Evolutionary conservation across 2,888 invertebrate genomes (phyloP).

Genomic region (Stenchaetothrips biformis): DNA sequence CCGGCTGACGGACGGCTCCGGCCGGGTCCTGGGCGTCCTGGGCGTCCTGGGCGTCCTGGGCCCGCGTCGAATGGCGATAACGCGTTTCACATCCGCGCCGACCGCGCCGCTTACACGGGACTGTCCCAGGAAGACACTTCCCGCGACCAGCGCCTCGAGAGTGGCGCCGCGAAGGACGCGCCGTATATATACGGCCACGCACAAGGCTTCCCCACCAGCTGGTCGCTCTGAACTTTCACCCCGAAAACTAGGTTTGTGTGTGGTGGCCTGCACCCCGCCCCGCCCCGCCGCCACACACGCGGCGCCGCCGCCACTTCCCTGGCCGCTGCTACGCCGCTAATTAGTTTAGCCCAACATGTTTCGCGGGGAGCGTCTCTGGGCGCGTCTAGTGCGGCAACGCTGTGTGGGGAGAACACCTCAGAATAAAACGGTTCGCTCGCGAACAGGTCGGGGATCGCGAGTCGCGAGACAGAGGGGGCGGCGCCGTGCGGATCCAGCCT

Average conservation of each 20-base stretch:
- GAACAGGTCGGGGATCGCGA: too few relatives aligned
- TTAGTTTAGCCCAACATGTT: background rate
- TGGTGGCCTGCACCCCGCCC: background rate
- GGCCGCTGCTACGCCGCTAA: background rate
- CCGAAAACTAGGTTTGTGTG: conserved; percentile 5
- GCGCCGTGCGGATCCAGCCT: too few relatives aligned
- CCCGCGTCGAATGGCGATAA: background rate
- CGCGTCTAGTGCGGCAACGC: too few relatives aligned
- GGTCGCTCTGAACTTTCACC: background rate
- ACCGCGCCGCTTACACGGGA: background rate
- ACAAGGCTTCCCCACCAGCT: background rate
- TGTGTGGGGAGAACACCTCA: too few relatives aligned
- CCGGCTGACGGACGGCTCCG: too few relatives aligned
- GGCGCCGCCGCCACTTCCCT: too few relatives aligned
- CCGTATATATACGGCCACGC: background rate
- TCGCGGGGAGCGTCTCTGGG: too few relatives aligned
- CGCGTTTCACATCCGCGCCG: background rate
- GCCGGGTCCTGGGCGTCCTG: too few relatives aligned
- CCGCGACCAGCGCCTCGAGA: conserved; percentile 10
- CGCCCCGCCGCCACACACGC: too few relatives aligned
- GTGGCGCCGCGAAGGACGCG: background rate
- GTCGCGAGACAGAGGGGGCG: too few relatives aligned
- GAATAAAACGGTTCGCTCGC: too few relatives aligned
- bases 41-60: background rate
- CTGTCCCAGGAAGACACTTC: background rate